Percentiles rank a stretch among this genome's conserved stretches.
Conservation (phyloP, 2,888 invertebrate species). For the Taenaris catops region DNA sequence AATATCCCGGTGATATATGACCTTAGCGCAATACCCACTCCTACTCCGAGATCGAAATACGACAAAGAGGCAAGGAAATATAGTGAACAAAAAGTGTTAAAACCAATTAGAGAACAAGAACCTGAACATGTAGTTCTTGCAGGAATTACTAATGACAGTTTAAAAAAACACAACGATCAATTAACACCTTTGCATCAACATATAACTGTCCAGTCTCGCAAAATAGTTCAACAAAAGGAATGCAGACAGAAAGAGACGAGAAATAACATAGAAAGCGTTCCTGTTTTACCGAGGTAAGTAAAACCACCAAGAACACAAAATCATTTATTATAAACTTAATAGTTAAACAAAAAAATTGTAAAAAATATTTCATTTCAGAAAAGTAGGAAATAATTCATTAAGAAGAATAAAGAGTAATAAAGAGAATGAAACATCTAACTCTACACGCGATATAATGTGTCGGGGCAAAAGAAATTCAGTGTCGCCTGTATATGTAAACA, state of each 20-base stretch:
- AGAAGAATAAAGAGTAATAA: constrained; percentile 16
- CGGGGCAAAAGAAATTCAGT: constrained; percentile 8
- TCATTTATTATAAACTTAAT: too few relatives aligned
- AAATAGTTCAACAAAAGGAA: constrained; percentile 5
- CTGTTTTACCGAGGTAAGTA: constrained; percentile 7
- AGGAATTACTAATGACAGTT: constrained; percentile 38
- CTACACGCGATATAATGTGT: constrained; percentile 3
- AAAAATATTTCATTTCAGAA: constrained; percentile 13
- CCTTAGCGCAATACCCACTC: constrained; percentile 48
- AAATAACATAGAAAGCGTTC: neutral
- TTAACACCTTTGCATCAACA: too few relatives aligned
- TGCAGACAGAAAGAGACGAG: constrained; percentile 5
- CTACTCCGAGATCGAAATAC: constrained; percentile 51
- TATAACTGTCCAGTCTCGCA: too few relatives aligned
- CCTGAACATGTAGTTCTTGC: constrained; percentile 29
- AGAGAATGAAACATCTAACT: constrained; percentile 11
- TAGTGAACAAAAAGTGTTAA: constrained; percentile 38
- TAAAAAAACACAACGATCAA: constrained; percentile 30
- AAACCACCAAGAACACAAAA: too few relatives aligned
- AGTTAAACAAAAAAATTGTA: too few relatives aligned
- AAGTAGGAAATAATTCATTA: constrained; percentile 4
- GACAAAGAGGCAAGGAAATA: constrained; percentile 37
- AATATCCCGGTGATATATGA: constrained; percentile 39
- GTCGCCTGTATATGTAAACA: constrained; percentile 16
- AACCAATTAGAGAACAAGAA: constrained; percentile 52